Evolutionary conservation across 2,113 vertebrate genomes (phyloP).

Genomic region (Geococcyx californianus): DNA sequence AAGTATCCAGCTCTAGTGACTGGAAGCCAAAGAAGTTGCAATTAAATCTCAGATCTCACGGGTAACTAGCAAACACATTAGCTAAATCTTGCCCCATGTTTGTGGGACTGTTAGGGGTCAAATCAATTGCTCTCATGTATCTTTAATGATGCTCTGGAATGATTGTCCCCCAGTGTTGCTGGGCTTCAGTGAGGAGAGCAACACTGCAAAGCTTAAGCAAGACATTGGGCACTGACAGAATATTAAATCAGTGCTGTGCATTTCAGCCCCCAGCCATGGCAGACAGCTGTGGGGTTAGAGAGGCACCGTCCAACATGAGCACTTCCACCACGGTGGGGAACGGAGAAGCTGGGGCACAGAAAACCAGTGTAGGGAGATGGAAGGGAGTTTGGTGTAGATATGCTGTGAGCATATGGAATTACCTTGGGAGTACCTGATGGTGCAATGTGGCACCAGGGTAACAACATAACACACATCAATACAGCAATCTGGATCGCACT

Average conservation of each 20-base stretch:
- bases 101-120: background rate
- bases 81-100: background rate
- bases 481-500: background rate
- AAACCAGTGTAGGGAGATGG: background rate
- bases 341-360: rapidly evolving
- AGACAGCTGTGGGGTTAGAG: background rate
- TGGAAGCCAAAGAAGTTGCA: conserved; percentile 7
- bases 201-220: background rate
- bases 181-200: background rate
- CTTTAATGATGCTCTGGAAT: background rate
- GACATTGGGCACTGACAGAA: background rate
- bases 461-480: background rate
- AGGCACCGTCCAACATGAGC: background rate
- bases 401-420: background rate
- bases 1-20: background rate
- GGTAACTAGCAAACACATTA: background rate
- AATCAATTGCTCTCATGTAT: background rate
- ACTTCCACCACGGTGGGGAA: background rate
- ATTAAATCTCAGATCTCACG: background rate
- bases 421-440: background rate
- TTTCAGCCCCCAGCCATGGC: background rate
- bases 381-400: background rate
- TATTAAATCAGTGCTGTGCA: background rate
- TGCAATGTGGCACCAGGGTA: background rate
- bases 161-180: background rate